Base-by-base conservation (phyloP, 2,888 invertebrate species). In the Lasioglossum leucozonium region DNA sequence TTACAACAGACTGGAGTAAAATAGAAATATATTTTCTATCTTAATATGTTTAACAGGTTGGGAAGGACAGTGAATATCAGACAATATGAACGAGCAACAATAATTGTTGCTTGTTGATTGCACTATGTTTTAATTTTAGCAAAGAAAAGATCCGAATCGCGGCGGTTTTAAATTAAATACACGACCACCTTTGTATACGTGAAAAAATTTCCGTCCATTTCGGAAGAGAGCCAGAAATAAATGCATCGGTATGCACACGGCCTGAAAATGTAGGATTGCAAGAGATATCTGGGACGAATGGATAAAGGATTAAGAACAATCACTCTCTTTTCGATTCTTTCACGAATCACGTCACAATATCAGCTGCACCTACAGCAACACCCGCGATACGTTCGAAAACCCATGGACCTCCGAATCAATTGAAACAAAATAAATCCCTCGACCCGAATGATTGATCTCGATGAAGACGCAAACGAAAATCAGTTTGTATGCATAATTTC, bases 251-350 rank as follows among this genome's bases (percentile, higher is more conserved):
- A 40, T 22, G 40, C 37, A 37, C 13, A 4, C 40, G 40, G 37
- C 34, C 22, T 22, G 30, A 11, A 67, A 37, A 67, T 11, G 67
- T 16, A 22, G 37, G 22, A 67, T 37, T 37, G 37, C 18, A 40
- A 40, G 67, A 22, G 67, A 40, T 30, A 67, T 67, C n/a, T 18
- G n/a, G 67, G 37, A 67, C 40, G 67, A 67, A 67, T 37, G 67
- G 37, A 67, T 67, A 67, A n/a, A 40, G 37, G 67, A 67, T 67
- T 67, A 34, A 18, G 51, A 34, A 55, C 18, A 51, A 72, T 34
- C 22, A 26, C 34, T 51, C 22, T 37, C 37, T 6, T 18, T n/a
- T 55, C n/a, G n/a, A 37, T 40, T 73, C 22, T 5, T 37, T 37
- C n/a, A 13, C 37, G n/a, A 55, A 37, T 13, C n/a, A n/a, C 18